Base-by-base conservation (phyloP, 2,888 invertebrate genomes). In the Cyclophora albipunctata region DNA sequence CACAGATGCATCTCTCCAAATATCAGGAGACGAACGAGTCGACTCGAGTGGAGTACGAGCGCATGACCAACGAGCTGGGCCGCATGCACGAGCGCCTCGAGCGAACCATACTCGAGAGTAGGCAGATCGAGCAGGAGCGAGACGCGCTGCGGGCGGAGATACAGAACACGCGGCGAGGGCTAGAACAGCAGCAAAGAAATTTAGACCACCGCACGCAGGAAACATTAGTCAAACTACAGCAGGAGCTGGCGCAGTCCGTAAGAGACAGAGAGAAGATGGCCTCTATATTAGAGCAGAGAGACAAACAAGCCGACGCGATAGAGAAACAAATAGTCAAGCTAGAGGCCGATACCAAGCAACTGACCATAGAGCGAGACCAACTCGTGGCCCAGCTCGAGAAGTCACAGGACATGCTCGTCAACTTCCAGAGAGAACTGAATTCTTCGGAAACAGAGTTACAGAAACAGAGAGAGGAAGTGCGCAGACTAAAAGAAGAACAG, bases 331-430 rank as follows among this genome's bases (percentile, higher is more conserved):
- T 95, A 62, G 93, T 93, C 48, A 96, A 96, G 78, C 85, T 96
- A 63, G 96, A 97, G 75, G 92, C 92, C 1, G 96, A 97, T 59
- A 92, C 95, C 50, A 96, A 96, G 69, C 96, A 96, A 77, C 78
- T 97, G 66, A 94, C 95, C 20, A 92, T 94, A 59, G 97, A 97
- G 76, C 80, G 95, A 46, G 96, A 97, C 75, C 96, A 97, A 78
- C 81, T 97, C 57, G 96, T 96, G 2, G 92, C 94, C 59, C 97
- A 97, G 76, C 78, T 97, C 72, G 96, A 97, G 78, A 97, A 97
- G 84, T 96, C 96, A 43, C 97, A 97, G 77, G 96, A 96, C 64
- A 96, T 97, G 92, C 85, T 97, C 52, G 94, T 96, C 81, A 96
- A 96, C 81, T 96, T 97, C 94, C 97, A 96, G 77, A 94, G 96